Evolutionary conservation across 2,113 vertebrate species (phyloP).

Genomic region (Bagarius yarrelli): DNA sequence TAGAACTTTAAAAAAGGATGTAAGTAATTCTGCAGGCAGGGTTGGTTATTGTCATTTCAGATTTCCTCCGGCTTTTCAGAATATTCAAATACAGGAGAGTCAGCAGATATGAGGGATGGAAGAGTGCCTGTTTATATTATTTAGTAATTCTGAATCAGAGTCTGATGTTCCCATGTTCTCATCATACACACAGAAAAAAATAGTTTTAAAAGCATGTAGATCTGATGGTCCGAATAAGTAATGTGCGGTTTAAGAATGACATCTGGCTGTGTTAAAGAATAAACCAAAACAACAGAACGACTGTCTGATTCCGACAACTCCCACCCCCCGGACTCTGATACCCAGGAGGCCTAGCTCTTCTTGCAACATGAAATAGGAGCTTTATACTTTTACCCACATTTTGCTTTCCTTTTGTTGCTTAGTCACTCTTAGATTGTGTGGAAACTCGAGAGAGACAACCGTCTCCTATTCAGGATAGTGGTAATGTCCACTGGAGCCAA

Average conservation of each 20-base stretch:
- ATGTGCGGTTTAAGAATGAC: constrained; percentile 31
- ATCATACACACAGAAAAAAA: background rate
- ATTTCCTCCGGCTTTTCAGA: background rate
- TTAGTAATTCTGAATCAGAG: constrained; percentile 14
- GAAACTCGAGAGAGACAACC: background rate
- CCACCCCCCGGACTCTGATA: constrained; percentile 2
- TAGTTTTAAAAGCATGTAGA: constrained; percentile 6
- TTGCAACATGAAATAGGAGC: constrained; percentile 28
- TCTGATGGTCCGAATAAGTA: constrained; percentile 24
- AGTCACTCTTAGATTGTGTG: background rate
- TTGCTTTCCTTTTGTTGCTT: constrained; percentile 17
- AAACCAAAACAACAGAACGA: constrained; percentile 33
- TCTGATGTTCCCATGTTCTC: background rate
- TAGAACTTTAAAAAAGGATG: background rate
- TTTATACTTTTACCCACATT: constrained; percentile 23
- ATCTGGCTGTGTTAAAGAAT: constrained; percentile 26
- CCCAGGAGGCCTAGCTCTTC: constrained; percentile 34
- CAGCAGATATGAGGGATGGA: constrained; percentile 25
- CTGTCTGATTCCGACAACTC: constrained; percentile 13
- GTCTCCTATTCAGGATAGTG: background rate
- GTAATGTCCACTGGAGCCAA: constrained; percentile 15
- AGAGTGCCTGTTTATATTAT: background rate
- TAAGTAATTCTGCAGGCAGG: background rate
- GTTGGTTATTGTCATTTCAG: background rate
- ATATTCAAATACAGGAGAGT: background rate